Evolutionary conservation across 2,797 vertebrate species (phyloP), one percentile per base, ranked within the genome.

Genomic region (Pseudochaenichthys georgianus): DNA sequence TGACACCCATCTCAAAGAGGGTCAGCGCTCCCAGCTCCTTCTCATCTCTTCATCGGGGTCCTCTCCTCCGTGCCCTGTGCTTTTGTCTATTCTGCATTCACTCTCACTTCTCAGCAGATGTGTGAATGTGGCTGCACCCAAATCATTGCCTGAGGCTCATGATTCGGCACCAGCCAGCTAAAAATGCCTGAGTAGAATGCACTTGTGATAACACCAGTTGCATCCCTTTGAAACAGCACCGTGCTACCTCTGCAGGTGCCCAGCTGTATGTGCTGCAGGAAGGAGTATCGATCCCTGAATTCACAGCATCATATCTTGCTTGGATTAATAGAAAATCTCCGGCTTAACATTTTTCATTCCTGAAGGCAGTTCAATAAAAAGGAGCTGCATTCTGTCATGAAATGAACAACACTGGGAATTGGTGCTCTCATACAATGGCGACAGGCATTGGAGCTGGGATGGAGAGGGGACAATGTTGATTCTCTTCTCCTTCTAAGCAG

Each of bases 1-100:
- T 90, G 91, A 88, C 67, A 60, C 84, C 78, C 68, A 89, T 92
- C 80, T 84, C 78, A 88, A 91, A 21, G 71, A 83, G 73, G 64
- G 60, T 70, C 70, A 80, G 68, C 50, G 43, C 70, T 51, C 50
- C 59, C 64, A 70, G 65, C 47, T 74, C 62, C 43, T 54, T 75
- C 46, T 70, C 66, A 4, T 64, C 73, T 73, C 51, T 21, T 73
- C 70, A 65, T 38, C 64, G 41, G 0, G 58, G 64, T 72, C 42
- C 53, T 66, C 50, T 15, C n/a, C 54, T 66, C 6, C 61, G 2
- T 4, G 9, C 34, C 53, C 54, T 17, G 17, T 12, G 43, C 57
- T 47, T 65, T 23, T 62, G 23, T 51, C 54, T 53, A 4, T 31
- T 70, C 54, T 48, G 63, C 47, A 53, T 79, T 62, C 34, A 28